A percentile compares a stretch with the other conserved stretches of the same genome.
Conservation (phyloP, 1,140 invertebrate species). For the Diachasmimorpha longicaudata region DNA sequence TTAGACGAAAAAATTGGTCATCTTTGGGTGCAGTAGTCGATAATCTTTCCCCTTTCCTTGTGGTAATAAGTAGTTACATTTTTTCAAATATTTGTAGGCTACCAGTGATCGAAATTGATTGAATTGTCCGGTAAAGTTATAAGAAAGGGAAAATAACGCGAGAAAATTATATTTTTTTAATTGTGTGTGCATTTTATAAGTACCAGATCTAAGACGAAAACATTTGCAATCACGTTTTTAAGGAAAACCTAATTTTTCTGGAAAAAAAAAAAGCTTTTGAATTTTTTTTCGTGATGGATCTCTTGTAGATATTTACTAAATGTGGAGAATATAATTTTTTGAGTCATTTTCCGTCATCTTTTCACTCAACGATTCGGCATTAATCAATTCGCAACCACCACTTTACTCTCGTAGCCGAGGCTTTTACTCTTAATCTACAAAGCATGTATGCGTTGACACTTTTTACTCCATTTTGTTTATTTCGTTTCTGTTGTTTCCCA, state of each 20-base stretch:
- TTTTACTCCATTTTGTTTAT: not conserved
- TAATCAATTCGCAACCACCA: not conserved
- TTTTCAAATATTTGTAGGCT: not conserved
- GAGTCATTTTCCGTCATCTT: not conserved
- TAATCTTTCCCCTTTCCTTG: not conserved
- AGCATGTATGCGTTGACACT: not conserved
- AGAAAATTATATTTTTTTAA: not conserved
- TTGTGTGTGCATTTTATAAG: not conserved
- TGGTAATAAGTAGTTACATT: not conserved
- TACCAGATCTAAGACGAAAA: no score
- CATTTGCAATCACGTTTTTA: no score
- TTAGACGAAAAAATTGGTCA: not conserved
- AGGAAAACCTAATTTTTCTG: no score
- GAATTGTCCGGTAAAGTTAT: not conserved
- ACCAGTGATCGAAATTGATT: not conserved
- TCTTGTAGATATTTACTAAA: not conserved
- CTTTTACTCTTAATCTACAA: not conserved
- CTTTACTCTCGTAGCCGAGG: not conserved
- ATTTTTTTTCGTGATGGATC: no score
- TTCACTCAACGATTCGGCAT: not conserved
- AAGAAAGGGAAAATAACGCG: not conserved
- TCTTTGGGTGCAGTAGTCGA: not conserved
- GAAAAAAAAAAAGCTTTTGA: no score
- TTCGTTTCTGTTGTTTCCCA: not conserved
- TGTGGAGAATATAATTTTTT: not conserved